Base-by-base conservation (phyloP, 2,113 vertebrate genomes). In the Myotis brandtii region DNA sequence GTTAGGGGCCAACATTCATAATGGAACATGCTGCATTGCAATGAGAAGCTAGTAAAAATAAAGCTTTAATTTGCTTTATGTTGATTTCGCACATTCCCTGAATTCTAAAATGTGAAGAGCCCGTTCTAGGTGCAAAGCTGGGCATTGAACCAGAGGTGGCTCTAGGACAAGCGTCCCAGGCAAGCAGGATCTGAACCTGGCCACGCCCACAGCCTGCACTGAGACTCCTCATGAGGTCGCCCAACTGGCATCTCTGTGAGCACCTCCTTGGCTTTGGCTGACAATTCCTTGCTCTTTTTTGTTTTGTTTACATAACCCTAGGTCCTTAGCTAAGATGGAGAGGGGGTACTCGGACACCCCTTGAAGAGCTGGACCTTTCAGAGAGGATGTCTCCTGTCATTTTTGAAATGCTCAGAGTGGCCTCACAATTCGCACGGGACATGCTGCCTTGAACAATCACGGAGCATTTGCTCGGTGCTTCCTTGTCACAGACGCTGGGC, bases 141-240 rank as follows among this genome's bases (percentile, higher is more conserved):
- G 73, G 20, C 40, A 21, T 14, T 12, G 52, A 72, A 11, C 46
- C 11, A 23, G 23, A 52, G 34, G 25, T 0, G 14, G 17, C 72
- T 56, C 48, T 3, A 5, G 72, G 72, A 73, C 21, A 32, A 14
- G 34, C 0, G 0, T 14, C 27, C 21, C 72, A 5, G 17, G 30
- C 43, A 43, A 5, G 3, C 13, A 6, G 66, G 77, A 13, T 8
- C 4, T 2, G 3, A 30, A 18, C 50, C 34, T 1, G 0, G 25
- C 67, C 34, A 25, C 18, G 77, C 70, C 50, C 62, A 11, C 18
- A 9, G 48, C 70, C 56, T 14, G 18, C 2, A 10, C 2, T n/a
- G 56, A 30, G 59, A 27, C 18, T 30, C 1, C 2, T 13, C 13
- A 1, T 0, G 82, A 37, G 37, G 76, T 16, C 30, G 12, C n/a